Evolutionary conservation across 2,113 vertebrate genomes (phyloP).

Genomic region (Dipodomys ordii): DNA sequence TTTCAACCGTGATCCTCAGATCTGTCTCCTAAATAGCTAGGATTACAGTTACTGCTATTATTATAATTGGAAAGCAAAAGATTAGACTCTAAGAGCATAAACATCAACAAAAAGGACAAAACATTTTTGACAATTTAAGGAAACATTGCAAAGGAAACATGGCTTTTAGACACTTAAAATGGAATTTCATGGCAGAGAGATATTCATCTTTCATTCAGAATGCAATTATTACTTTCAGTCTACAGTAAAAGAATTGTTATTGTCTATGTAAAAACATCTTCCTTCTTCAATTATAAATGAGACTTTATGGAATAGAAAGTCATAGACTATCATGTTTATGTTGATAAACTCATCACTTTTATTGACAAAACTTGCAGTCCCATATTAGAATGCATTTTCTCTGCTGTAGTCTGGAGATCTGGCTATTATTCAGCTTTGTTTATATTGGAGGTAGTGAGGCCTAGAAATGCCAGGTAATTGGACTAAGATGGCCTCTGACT

Average conservation of each 20-base stretch:
- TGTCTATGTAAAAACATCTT: not conserved
- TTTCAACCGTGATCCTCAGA: too few species aligned
- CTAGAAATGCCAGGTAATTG: not conserved
- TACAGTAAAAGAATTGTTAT: not conserved
- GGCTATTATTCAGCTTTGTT: slow-evolving; percentile 1
- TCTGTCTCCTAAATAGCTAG: too few species aligned
- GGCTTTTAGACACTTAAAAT: not conserved
- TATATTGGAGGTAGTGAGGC: not conserved
- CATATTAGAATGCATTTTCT: slow-evolving; percentile 46
- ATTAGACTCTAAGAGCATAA: not conserved
- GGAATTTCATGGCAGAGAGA: slow-evolving; percentile 19
- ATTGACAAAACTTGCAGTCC: not conserved
- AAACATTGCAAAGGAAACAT: not conserved
- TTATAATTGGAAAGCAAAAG: not conserved
- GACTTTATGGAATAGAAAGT: not conserved
- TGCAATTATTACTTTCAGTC: not conserved
- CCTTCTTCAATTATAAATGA: slow-evolving; percentile 17
- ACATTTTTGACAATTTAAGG: slow-evolving; percentile 12
- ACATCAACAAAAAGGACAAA: not conserved
- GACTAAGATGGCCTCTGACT: not conserved
- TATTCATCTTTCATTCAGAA: not conserved
- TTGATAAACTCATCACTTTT: not conserved
- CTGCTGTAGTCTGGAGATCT: not conserved
- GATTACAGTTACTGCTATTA: not conserved
- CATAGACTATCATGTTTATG: slow-evolving; percentile 18